Conservation (phyloP, 2,888 invertebrate species). For the Dryadula phaetusa region DNA sequence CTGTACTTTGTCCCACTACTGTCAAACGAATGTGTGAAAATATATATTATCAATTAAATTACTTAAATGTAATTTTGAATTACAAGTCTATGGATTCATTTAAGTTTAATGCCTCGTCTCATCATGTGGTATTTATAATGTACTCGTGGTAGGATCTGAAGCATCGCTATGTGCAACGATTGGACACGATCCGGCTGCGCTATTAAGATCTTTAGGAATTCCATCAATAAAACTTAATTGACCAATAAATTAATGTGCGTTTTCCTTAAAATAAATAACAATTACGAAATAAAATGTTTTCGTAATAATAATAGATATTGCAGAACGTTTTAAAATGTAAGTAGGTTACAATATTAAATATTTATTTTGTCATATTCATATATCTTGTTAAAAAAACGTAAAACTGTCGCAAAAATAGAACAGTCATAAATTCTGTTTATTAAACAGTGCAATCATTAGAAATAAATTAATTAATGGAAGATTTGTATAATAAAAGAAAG, state of each 20-base stretch:
- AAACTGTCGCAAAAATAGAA: conserved; percentile 6
- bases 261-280: not conserved
- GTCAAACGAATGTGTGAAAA: conserved; percentile 1
- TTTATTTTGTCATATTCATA: conserved; percentile 8
- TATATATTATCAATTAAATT: not conserved
- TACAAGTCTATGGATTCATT: not conserved
- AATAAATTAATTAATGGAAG: conserved; percentile 2
- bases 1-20: not conserved
- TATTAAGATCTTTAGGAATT: not conserved
- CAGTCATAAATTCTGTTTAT: conserved; percentile 1
- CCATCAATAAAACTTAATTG: conserved; percentile 4
- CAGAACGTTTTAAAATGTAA: conserved; percentile 7
- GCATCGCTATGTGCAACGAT: not conserved
- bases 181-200: conserved; percentile 2
- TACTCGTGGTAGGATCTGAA: not conserved
- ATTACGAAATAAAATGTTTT: conserved; percentile 10
- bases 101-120: not conserved
- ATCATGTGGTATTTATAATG: not conserved
- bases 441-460: not conserved
- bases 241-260: not conserved
- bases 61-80: not conserved
- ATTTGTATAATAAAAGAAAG: not conserved
- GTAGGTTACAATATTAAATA: conserved; percentile 17
- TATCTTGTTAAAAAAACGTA: conserved; percentile 1
- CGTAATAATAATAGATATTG: conserved; percentile 20